Evolutionary conservation across 2,113 vertebrate species (phyloP).

Genomic region (Ahaetulla prasina): DNA sequence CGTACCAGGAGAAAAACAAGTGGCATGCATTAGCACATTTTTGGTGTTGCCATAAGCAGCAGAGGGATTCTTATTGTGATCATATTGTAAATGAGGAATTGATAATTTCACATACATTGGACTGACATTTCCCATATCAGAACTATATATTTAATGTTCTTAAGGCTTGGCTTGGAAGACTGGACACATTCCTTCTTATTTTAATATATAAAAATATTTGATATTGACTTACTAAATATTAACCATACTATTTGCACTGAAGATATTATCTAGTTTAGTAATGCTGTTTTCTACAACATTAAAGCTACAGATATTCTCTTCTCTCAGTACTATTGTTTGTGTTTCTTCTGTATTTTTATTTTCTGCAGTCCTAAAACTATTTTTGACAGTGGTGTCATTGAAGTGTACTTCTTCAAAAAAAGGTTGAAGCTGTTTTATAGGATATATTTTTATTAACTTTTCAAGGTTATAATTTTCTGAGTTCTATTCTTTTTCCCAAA

Average conservation of each 20-base stretch:
- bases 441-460: accelerated
- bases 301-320: neutral
- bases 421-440: neutral
- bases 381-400: neutral
- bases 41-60: neutral
- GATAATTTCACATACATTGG: neutral
- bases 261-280: neutral
- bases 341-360: neutral
- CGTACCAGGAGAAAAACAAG: neutral
- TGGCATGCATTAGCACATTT: neutral
- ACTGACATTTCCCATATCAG: neutral
- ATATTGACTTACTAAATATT: neutral
- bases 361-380: neutral
- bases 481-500: neutral
- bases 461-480: neutral
- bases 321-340: neutral
- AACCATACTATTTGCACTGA: neutral
- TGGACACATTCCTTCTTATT: neutral
- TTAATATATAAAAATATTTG: neutral
- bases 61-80: neutral
- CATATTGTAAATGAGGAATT: neutral
- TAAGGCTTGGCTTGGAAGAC: neutral
- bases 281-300: neutral
- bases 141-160: neutral
- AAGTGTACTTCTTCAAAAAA: neutral